A percentile compares a stretch with the other conserved stretches of the same genome.
These are phyloP conservation scores for pig (Sus scrofa) DNA, from an alignment of 2,113 vertebrate species.

Conservation along the genomic window DNA sequence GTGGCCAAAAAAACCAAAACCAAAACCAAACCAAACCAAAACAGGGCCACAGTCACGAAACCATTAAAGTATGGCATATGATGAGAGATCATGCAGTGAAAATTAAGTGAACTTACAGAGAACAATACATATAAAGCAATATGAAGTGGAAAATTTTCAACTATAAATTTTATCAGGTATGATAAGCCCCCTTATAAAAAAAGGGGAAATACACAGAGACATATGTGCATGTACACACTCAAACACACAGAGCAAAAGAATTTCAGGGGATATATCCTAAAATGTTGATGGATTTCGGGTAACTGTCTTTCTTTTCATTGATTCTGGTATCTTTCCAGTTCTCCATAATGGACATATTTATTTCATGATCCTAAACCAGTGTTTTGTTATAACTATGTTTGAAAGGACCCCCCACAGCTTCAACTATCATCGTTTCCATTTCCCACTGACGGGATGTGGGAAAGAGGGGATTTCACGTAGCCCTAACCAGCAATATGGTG, in stretches of 20 bases:
- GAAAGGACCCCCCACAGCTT: neutral
- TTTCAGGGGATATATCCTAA: neutral
- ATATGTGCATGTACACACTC: neutral
- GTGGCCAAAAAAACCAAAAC: no score
- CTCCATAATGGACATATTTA: neutral
- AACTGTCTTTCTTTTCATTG: neutral
- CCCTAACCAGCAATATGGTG: no score
- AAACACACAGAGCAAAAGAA: neutral
- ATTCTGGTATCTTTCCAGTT: neutral
- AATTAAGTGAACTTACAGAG: neutral
- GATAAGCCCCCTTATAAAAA: neutral
- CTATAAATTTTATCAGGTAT: neutral
- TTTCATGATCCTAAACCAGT: neutral
- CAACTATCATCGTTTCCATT: neutral
- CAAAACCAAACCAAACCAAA: neutral
- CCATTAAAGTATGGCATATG: fast-evolving
- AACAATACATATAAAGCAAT: fast-evolving
- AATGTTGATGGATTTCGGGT: neutral
- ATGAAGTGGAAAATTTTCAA: neutral
- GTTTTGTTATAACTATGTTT: neutral
- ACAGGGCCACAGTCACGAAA: neutral
- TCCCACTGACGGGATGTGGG: neutral
- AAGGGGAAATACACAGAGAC: neutral
- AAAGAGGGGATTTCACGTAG: neutral
- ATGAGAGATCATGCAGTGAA: no score